Conservation (phyloP, 2,113 vertebrate species). For the Siniperca knerii region DNA sequence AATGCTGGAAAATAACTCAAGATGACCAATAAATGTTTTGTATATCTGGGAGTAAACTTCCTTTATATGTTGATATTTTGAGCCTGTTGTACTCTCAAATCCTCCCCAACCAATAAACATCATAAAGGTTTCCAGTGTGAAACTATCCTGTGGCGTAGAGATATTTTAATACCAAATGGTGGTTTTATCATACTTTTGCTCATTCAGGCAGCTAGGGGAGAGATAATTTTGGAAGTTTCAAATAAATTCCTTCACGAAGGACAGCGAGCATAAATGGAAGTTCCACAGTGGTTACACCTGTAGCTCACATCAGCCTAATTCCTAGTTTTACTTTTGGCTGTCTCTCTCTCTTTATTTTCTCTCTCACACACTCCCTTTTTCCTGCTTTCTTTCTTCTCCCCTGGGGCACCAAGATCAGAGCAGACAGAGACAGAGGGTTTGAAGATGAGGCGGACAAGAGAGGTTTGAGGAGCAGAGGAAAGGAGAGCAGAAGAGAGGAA, state of each 20-base stretch:
- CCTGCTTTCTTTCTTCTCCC: conserved; percentile 40
- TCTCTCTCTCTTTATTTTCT: conserved; percentile 7
- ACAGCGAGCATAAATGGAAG: background rate
- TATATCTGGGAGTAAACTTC: conserved; percentile 72
- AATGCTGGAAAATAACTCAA: conserved; percentile 75
- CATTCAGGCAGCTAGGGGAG: background rate
- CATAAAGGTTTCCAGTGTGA: conserved; percentile 58
- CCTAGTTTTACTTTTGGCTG: background rate
- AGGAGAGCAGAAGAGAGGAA: conserved; percentile 13
- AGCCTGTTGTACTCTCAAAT: conserved; percentile 30
- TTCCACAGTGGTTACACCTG: conserved; percentile 27
- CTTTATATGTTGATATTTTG: conserved; percentile 39
- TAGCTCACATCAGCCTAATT: conserved; percentile 28
- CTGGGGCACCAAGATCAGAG: conserved; percentile 51
- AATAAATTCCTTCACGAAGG: conserved; percentile 7
- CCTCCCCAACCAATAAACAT: conserved; percentile 47
- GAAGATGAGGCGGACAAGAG: conserved; percentile 43
- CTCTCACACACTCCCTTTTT: background rate
- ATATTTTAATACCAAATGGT: conserved; percentile 46
- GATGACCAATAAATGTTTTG: conserved; percentile 79
- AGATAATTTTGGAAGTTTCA: conserved; percentile 4
- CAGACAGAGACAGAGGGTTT: conserved; percentile 31
- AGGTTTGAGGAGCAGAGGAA: conserved; percentile 57
- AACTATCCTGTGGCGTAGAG: conserved; percentile 10
- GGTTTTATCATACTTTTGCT: conserved; percentile 25